Conservation (phyloP, 2,797 vertebrate genomes). For the Anguilla megastoma region DNA sequence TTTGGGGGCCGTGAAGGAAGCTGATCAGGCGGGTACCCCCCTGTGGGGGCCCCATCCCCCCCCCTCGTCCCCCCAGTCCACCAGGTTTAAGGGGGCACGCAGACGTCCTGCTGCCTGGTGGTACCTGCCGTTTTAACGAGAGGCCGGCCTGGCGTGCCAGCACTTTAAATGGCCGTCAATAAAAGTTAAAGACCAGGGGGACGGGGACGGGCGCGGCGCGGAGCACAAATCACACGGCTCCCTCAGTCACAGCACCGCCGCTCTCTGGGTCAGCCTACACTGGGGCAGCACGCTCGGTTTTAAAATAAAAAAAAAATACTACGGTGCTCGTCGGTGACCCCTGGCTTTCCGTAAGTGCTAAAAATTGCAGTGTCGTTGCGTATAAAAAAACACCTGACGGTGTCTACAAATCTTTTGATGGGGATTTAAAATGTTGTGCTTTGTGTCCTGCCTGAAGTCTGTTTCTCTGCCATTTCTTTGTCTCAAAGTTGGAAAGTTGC, state of each 20-base stretch:
- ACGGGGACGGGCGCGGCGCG: background rate
- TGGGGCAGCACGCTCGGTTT: background rate
- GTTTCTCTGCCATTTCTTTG: background rate
- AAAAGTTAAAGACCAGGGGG: conserved; percentile 27
- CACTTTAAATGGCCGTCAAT: conserved; percentile 28
- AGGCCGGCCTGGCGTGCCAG: background rate
- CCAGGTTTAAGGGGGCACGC: conserved; percentile 12
- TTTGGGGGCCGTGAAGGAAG: background rate
- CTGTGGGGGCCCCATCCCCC: background rate
- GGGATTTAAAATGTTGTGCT: background rate
- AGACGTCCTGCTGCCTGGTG: conserved; percentile 27
- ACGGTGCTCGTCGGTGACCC: background rate
- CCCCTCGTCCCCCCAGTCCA: background rate
- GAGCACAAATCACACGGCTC: conserved; percentile 12
- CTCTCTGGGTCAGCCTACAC: background rate
- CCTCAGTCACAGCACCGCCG: background rate
- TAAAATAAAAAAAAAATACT: background rate
- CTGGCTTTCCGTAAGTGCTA: background rate
- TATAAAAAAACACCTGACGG: too few species aligned
- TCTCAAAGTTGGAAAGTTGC: background rate
- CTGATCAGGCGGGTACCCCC: background rate
- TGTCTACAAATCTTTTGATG: background rate
- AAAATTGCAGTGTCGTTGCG: background rate
- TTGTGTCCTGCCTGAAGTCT: background rate
- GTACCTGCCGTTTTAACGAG: conserved; percentile 27